phyloP scores from a whole-genome alignment of 2,113 vertebrate species.

The Rattus rattus region DNA sequence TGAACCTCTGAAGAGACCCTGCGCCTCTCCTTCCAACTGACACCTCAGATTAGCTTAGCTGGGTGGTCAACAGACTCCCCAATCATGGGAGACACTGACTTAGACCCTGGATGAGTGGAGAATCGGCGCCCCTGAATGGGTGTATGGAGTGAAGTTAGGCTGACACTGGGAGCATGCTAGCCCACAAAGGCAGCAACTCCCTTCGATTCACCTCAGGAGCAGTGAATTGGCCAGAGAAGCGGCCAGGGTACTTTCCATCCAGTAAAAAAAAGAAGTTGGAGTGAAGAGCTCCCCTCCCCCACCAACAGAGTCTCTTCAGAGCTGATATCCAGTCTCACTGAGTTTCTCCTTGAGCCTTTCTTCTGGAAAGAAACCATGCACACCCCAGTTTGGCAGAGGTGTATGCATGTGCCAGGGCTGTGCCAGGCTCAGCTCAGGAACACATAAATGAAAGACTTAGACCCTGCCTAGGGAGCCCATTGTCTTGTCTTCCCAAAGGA shows the following conservation, averaged over 20 bases:
- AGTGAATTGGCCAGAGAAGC: no score
- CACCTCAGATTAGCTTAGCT: neutral
- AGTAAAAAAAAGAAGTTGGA: neutral
- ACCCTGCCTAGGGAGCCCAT: neutral
- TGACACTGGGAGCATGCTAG: fast-evolving
- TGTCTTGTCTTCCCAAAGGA: neutral
- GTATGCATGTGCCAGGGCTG: neutral
- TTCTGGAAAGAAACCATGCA: neutral
- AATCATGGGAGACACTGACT: neutral
- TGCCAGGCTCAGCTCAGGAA: neutral
- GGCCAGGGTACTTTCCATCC: neutral
- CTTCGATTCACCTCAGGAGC: neutral
- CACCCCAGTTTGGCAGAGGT: neutral
- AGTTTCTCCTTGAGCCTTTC: neutral
- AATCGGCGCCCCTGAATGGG: neutral
- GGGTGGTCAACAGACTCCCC: no score
- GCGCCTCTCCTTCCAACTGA: no score
- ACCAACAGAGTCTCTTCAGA: neutral
- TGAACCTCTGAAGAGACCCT: neutral
- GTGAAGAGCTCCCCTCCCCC: neutral
- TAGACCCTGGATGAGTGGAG: neutral
- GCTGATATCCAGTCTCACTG: neutral
- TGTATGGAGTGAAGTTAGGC: neutral
- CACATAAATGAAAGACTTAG: neutral
- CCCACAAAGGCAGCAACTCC: neutral